Base-by-base conservation (phyloP, 1,140 invertebrate genomes). In the Homalodisca vitripennis region DNA sequence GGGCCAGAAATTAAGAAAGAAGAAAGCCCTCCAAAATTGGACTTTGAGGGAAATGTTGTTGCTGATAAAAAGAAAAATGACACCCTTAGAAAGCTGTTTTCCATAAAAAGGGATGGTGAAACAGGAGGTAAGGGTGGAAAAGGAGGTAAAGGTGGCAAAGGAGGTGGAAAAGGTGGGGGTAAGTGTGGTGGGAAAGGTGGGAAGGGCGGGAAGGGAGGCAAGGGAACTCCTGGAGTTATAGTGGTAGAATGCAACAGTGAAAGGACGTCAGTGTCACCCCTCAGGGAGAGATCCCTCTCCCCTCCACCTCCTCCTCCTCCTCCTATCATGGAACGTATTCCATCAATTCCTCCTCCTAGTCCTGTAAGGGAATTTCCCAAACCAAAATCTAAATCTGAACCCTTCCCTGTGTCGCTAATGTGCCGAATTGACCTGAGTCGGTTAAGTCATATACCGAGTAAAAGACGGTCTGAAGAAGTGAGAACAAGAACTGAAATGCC, bases 51-150 rank as follows among this genome's bases (percentile, higher is more conserved):
- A 24, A 81, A 81, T 1, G 82, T 83, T 12, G 81, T 86, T 0
- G 83, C 86, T 67, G 87, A 90, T 75, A 89, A 88, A 72, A 91
- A 90, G 76, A 91, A 91, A 77, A 89, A 81, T 71, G 85, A 85
- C 69, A 89, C 88, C 0, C 74, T 91, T 29, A 79, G 86, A 1
- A 89, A 87, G 73, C 76, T 91, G 14, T 91, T 90, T 75, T 84
- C 81, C 0, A 78, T 77, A 14, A 85, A 84, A 68, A 80, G 82
- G 46, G 83, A 83, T 34, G 81, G 78, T 1, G 85, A 86, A 72
- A 80, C 83, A 68, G 86, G 86, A 17, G 85, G 85, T 0, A 85
- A 86, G 70, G 83, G 84, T 29, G 82, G 81, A 0, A 83, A 83
- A 74, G 85, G 84, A 17, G 84, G 84, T 10, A 80, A 80, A 75